Evolutionary conservation across 2,797 vertebrate species (phyloP).

Genomic region (Myripristis jacobus): DNA sequence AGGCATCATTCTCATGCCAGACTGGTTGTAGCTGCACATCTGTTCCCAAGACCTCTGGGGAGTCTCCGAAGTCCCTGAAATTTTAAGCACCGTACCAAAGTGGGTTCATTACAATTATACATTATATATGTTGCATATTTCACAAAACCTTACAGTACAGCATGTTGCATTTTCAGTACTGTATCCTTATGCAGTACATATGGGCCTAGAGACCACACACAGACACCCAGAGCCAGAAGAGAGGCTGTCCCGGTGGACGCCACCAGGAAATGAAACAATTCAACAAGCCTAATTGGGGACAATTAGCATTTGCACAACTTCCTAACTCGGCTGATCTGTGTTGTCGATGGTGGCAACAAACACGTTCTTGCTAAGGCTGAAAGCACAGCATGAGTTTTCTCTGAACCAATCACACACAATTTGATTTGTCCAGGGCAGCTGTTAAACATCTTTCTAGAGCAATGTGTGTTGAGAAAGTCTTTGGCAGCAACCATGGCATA

Average conservation of each 20-base stretch:
- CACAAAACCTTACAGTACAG: background rate
- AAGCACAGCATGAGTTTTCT: background rate
- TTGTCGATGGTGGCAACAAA: constrained; percentile 16
- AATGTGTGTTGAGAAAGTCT: background rate
- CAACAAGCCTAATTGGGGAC: constrained; percentile 70
- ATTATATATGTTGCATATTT: constrained; percentile 1
- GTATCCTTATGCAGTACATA: constrained; percentile 13
- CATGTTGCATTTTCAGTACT: background rate
- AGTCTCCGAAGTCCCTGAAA: background rate
- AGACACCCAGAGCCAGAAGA: constrained; percentile 32
- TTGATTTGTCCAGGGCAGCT: constrained; percentile 8
- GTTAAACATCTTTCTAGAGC: background rate
- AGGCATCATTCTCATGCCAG: constrained; percentile 4
- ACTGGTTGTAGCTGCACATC: constrained; percentile 3
- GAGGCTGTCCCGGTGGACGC: constrained; percentile 64
- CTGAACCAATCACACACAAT: background rate
- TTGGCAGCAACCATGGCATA: constrained; percentile 1
- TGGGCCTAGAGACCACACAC: constrained; percentile 78
- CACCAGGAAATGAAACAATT: constrained; percentile 72
- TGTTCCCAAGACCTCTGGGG: background rate
- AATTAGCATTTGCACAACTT: constrained; percentile 82
- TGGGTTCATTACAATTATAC: background rate
- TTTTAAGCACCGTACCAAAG: background rate
- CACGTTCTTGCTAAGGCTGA: background rate
- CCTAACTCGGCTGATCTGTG: constrained; percentile 68